Base-by-base conservation (phyloP, 2,888 invertebrate species). In the Caenorhabditis becei region DNA sequence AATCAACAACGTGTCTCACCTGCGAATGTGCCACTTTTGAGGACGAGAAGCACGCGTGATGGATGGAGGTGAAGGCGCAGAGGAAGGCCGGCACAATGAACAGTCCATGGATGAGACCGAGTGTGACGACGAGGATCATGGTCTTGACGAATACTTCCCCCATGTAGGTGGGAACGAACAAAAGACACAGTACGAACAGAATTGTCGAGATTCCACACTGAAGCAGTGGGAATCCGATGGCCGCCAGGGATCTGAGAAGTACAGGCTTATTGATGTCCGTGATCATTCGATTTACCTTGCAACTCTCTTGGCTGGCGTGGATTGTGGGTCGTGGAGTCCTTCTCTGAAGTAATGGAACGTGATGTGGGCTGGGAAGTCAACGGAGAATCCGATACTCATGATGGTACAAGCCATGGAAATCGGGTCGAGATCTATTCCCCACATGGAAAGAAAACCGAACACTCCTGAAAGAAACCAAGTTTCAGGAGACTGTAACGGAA, bases 121-220 rank as follows among this genome's bases (percentile, higher is more conserved):
- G 80, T 7, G 84, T 80, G 7, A 89, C 89, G 26, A 89, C 89
- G n/a, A 89, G 83, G 18, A 89, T 84, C 88, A 89, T 89, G 2
- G 89, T 88, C 54, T 89, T 89, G 37, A 89, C 89, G 77, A 89
- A 89, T 11, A 89, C 89, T 77, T 89, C 88, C 24, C 87, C 84
- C 89, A 89, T 89, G 61, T 89, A 89, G 0, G 88, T 88, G 41
- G 87, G 75, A 5, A 89, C 86, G 62, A 88, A 89, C 1, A 88
- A 75, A n/a, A 89, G 80, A 77, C 88, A 88, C 0, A 84, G 69
- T 0, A 89, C 89, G 56, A 88, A 88, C 20, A 89, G 82, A 41
- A 88, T 86, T 0, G 89, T 89, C 8, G 88, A 88, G 26, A 89
- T 71, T 49, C 89, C 89, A 53, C 89, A 88, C 75, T 89, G 89